These are phyloP conservation scores for Microtus pennsylvanicus DNA, from an alignment of 2,113 vertebrate species.

Conservation along the genomic window DNA sequence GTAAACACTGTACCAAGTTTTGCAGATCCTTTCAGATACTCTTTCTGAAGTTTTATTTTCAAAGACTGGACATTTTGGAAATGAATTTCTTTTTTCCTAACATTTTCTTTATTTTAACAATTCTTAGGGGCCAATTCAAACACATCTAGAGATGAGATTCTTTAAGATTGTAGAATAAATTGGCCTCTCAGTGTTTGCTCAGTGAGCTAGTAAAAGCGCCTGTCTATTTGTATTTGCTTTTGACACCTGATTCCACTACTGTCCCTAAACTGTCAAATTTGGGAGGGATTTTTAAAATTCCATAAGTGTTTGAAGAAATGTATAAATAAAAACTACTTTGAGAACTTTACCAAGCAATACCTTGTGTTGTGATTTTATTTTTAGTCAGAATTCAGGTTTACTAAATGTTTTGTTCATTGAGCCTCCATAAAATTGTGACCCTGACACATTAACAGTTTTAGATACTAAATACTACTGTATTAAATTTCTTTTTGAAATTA, in stretches of 20 bases:
- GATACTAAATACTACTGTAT: background rate
- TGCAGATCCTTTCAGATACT: slow-evolving; percentile 69
- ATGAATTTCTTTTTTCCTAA: slow-evolving; percentile 75
- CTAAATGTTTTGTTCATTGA: slow-evolving; percentile 40
- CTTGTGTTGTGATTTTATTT: slow-evolving; percentile 68
- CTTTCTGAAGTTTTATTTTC: slow-evolving; percentile 83
- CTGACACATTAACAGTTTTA: slow-evolving; percentile 19
- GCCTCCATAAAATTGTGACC: background rate
- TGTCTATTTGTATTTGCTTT: slow-evolving; percentile 32
- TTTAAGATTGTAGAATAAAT: slow-evolving; percentile 42
- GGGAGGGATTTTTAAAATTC: slow-evolving; percentile 72
- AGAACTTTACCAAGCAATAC: slow-evolving; percentile 76
- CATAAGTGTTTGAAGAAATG: slow-evolving; percentile 76
- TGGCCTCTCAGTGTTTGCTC: slow-evolving; percentile 68
- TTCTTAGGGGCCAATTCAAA: slow-evolving; percentile 71
- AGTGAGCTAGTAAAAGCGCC: slow-evolving; percentile 48
- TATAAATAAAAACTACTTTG: slow-evolving; percentile 84
- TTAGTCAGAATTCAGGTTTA: slow-evolving; percentile 44
- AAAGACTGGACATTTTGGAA: slow-evolving; percentile 78
- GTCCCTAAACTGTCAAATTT: slow-evolving; percentile 54
- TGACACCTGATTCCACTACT: slow-evolving; percentile 20
- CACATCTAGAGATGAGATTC: slow-evolving; percentile 36
- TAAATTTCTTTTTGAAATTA: slow-evolving; percentile 47
- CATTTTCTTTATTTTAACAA: slow-evolving; percentile 79
- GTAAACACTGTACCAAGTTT: slow-evolving; percentile 79